Percentiles rank a stretch among this genome's conserved stretches.
Conservation (phyloP, 1,140 invertebrate species). For the Telenomus remus region DNA sequence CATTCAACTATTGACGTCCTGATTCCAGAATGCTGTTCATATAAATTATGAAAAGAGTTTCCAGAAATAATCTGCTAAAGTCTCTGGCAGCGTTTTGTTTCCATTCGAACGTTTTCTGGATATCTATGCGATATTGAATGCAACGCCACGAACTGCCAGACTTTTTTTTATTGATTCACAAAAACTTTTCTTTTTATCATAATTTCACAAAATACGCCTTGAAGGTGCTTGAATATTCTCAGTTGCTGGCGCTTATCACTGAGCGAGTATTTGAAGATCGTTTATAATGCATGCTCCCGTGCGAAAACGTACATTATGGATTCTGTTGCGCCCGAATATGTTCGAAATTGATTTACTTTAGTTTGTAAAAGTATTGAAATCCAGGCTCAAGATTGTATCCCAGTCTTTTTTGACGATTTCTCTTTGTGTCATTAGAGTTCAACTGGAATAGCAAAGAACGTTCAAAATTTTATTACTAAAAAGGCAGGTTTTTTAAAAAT, state of each 20-base stretch:
- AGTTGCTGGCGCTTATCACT: slow-evolving; percentile 25
- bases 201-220: slow-evolving; percentile 38
- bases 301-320: slow-evolving; percentile 4
- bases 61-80: background rate
- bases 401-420: too few relatives aligned
- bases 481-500: too few relatives aligned
- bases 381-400: too few relatives aligned
- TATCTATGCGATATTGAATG: background rate
- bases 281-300: slow-evolving; percentile 34
- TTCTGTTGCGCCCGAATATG: too few relatives aligned
- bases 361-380: too few relatives aligned
- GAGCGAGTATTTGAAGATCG: slow-evolving; percentile 26
- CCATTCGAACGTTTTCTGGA: slow-evolving; percentile 7
- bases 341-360: too few relatives aligned
- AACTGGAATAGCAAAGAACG: too few relatives aligned
- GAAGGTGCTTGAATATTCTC: slow-evolving; percentile 26
- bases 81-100: background rate
- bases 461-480: too few relatives aligned
- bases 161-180: slow-evolving; percentile 43
- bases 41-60: background rate
- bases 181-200: slow-evolving; percentile 41
- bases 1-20: too few relatives aligned
- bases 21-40: background rate
- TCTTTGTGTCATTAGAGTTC: too few relatives aligned
- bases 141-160: background rate